Conservation (phyloP, 2,113 vertebrate species). For the Shinisaurus crocodilurus region DNA sequence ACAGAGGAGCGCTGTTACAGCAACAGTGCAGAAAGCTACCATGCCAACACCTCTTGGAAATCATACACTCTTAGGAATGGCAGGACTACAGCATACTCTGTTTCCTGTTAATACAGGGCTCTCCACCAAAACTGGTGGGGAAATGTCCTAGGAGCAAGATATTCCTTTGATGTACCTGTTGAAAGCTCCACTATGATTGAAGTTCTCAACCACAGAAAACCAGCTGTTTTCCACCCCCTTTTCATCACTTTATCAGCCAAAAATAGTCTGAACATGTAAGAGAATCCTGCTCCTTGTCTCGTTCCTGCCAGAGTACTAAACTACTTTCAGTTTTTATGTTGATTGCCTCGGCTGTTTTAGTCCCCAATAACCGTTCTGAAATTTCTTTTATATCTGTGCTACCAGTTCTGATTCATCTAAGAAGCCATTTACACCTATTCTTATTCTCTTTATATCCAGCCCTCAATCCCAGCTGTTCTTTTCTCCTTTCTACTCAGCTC, state of each 20-base stretch:
- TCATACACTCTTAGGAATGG: background rate
- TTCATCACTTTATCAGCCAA: background rate
- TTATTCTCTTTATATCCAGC: slow-evolving; percentile 33
- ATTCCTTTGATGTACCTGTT: background rate
- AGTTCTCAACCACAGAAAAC: background rate
- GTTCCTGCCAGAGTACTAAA: background rate
- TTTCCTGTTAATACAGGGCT: background rate
- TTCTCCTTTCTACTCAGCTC: slow-evolving; percentile 32
- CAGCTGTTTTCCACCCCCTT: background rate
- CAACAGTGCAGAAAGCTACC: background rate
- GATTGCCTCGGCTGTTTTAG: slow-evolving; percentile 4
- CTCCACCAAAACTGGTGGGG: background rate
- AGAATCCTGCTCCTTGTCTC: background rate
- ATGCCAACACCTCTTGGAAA: background rate
- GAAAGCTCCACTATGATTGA: background rate
- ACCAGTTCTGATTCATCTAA: slow-evolving; percentile 42
- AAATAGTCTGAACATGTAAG: background rate
- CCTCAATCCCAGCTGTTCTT: slow-evolving; percentile 38
- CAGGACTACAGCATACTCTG: background rate
- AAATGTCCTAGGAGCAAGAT: background rate
- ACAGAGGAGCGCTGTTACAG: background rate
- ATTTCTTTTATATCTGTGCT: slow-evolving; percentile 44
- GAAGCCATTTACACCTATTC: slow-evolving; percentile 48
- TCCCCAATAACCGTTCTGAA: slow-evolving; percentile 18
- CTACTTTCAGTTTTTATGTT: slow-evolving; percentile 18